A percentile compares a stretch with the other conserved stretches of the same genome.
Evolutionary conservation across 2,113 vertebrate species (phyloP).

Genomic region (Etia nguti): DNA sequence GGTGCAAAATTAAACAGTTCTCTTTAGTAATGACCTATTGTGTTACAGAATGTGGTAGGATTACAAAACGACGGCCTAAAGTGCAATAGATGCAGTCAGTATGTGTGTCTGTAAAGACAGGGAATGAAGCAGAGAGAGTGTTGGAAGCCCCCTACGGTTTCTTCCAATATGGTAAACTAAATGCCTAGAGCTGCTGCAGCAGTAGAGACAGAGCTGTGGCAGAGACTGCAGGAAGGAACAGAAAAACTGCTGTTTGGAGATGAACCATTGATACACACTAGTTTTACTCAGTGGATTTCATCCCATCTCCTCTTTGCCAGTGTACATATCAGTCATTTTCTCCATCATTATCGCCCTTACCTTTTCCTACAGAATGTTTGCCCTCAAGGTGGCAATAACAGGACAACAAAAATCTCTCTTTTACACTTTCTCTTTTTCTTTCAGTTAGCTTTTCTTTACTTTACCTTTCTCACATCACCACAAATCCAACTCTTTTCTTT

Average conservation of each 20-base stretch:
- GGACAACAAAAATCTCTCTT: not conserved
- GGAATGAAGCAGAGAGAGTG: not conserved
- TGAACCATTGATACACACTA: not conserved
- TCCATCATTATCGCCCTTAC: not conserved
- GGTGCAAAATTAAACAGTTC: not conserved
- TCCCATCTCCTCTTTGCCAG: not conserved
- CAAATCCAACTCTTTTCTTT: not conserved
- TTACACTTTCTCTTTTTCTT: not conserved
- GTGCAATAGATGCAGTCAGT: conserved; percentile 2
- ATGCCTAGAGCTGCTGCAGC: conserved; percentile 9
- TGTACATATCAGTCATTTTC: not conserved
- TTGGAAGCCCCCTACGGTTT: conserved; percentile 11
- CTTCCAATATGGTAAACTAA: conserved; percentile 3
- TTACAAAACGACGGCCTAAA: not conserved
- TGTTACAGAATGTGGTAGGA: not conserved
- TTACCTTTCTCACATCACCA: too few relatives aligned
- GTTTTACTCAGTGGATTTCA: conserved; percentile 26
- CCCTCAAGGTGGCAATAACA: not conserved
- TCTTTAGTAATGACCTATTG: not conserved
- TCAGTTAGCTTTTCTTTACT: not conserved
- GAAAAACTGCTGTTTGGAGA: conserved; percentile 18
- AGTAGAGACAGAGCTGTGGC: not conserved
- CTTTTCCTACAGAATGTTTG: not conserved
- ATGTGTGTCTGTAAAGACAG: not conserved
- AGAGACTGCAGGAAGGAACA: not conserved